Evolutionary conservation across 2,888 invertebrate species (phyloP), one percentile per base, ranked within the genome.

Genomic region (Cacoxenus indagator): DNA sequence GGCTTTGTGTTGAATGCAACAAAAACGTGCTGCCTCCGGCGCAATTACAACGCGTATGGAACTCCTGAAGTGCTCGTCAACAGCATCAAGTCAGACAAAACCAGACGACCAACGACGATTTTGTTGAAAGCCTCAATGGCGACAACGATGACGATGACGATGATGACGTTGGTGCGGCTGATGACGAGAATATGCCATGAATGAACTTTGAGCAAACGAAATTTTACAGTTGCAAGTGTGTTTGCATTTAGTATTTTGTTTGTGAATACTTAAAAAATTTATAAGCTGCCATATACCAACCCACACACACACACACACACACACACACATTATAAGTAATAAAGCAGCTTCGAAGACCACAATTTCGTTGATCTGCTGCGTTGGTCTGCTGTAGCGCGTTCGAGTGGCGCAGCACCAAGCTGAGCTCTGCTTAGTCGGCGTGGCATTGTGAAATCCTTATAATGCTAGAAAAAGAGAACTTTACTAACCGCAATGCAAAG

Each of bases 31-130:
- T 24, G 61, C 43, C 61, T 61, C 22, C 8, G 43, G 61, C 61
- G 37, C 43, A 61, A 61, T 61, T 43, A 61, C 61, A 61, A 59
- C 57, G 61, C 61, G 61, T 61, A 14, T 61, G 43, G 9, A 61
- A 61, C 43, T 61, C 43, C 61, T 61, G 24, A 61, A 61, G 61
- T 43, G 61, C 48, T 5, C 31, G 9, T 8, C 26, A 61, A 43
- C 24, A 24, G 24, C 27, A 61, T 61, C 61, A 61, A 19, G 61
- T 61, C 43, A 61, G 19, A 22, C 22, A 19, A 24, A 24, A 31
- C 43, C 46, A 17, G n/a, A 46, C 14, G 9, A 19, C 11, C 54
- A 26, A 55, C 11, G 54, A 55, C 26, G 26, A 55, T 31, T 5
- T 31, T 9, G 9, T 17, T 61, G 14, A 9, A 57, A 29, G 55